Evolutionary conservation across 92 coral and sea anemone species (phyloP), one percentile per base, ranked within the genome.

Genomic region (Porites lobata): DNA sequence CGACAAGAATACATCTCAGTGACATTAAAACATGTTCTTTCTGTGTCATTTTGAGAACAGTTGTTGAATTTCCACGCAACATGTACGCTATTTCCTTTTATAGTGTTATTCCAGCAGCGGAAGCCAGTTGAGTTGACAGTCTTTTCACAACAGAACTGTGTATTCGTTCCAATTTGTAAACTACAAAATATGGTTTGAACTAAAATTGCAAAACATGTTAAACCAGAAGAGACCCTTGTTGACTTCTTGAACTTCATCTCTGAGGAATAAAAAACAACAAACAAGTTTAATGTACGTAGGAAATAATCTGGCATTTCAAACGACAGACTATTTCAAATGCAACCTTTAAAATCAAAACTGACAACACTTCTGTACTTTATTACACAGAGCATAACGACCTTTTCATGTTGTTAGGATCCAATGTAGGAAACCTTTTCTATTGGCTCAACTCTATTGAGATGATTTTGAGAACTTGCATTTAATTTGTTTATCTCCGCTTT

Each of bases 81-180:
- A 15, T 32, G 47, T 61, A 26, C 4, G 26, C 14, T 84, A 26
- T 24, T 74, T 65, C 43, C 20, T 18, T 51, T 71, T 26, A 18
- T 20, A 58, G 87, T 72, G 8, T 74, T 19, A 84, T 84, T 84
- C 87, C 87, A 84, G 64, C 87, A 84, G 87, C 65, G 66, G 20
- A 84, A 75, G 64, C 61, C 77, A 8, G 24, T 84, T 9, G 80
- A 61, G 63, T 84, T 74, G 24, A 72, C 21, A 59, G 21, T 21
- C 9, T 84, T 74, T 54, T 74, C 72, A 50, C 87, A 84, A 32
- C 87, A 84, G 52, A 84, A 67, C 4, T 14, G 52, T 4, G 73
- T 20, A 73, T 50, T 73, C 9, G 21, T 12, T 43, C 62, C 51
- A 18, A 70, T 32, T 61, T 74, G 73, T 38, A 51, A 62, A 3